Evolutionary conservation across 2,113 vertebrate species (phyloP).

Genomic region (Aphyosemion australe): DNA sequence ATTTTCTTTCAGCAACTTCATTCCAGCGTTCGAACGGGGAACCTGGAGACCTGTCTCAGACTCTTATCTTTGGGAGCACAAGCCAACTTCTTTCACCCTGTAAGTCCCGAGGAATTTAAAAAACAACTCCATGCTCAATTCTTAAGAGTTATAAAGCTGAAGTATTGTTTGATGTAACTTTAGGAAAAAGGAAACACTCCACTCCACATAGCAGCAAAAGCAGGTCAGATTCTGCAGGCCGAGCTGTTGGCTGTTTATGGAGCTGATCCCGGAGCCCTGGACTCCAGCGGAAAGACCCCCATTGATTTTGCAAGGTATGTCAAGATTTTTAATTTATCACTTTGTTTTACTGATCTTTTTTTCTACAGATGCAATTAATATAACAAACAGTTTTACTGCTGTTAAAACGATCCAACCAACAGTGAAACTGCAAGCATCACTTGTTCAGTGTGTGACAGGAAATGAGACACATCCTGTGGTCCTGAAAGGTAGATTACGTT

Average conservation of each 20-base stretch:
- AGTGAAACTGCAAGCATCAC: neutral
- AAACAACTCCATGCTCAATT: neutral
- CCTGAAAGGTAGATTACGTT: no score
- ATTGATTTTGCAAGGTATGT: conserved; percentile 91
- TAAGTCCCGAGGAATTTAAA: conserved; percentile 68
- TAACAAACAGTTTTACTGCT: no score
- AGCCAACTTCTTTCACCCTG: conserved; percentile 97
- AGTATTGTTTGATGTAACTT: conserved; percentile 1
- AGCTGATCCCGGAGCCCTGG: conserved; percentile 93
- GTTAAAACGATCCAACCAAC: no score
- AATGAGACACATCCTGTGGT: conserved; percentile 31
- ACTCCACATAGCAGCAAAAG: conserved; percentile 95
- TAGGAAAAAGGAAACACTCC: conserved; percentile 98
- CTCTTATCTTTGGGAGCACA: conserved; percentile 93
- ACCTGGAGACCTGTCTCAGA: conserved; percentile 93
- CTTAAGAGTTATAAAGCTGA: neutral
- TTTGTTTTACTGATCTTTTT: no score
- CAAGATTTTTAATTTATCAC: no score
- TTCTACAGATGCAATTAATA: no score
- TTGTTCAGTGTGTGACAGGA: conserved; percentile 20
- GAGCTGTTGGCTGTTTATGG: conserved; percentile 94
- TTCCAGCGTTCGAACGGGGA: conserved; percentile 96
- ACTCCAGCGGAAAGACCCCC: conserved; percentile 92
- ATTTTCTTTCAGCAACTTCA: conserved; percentile 89
- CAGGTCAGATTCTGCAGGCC: conserved; percentile 92